Conservation (phyloP, 2,888 invertebrate species). For the Pristionchus japonicus region DNA sequence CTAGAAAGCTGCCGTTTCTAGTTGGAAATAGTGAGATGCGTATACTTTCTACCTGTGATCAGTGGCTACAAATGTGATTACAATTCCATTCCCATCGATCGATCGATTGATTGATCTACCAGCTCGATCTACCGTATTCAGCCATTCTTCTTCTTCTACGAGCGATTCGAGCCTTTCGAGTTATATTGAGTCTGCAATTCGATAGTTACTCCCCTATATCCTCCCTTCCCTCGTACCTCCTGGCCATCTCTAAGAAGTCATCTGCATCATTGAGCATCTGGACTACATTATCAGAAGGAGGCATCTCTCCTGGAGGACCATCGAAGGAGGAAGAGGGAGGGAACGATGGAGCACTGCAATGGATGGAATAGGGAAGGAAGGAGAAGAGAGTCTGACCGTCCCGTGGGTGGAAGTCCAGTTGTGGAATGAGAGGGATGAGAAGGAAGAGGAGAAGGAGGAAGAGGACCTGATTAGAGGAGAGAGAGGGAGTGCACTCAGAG, state of each 20-base stretch:
- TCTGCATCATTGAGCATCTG: slow-evolving; percentile 39
- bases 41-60: background rate
- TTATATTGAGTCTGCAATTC: slow-evolving; percentile 21
- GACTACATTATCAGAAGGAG: slow-evolving; percentile 36
- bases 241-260: slow-evolving; percentile 37
- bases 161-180: background rate
- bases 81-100: background rate
- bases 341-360: background rate
- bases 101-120: slow-evolving; percentile 15
- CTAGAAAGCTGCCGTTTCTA: background rate
- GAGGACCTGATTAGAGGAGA: slow-evolving; percentile 1
- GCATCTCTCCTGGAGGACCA: slow-evolving; percentile 30
- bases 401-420: background rate
- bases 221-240: background rate
- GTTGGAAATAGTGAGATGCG: slow-evolving; percentile 23
- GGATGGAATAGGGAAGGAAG: background rate
- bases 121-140: background rate
- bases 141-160: slow-evolving; percentile 23
- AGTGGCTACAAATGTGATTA: background rate
- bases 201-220: background rate
- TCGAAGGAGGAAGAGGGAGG: background rate
- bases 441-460: background rate
- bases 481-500: background rate
- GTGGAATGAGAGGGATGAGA: slow-evolving; percentile 9
- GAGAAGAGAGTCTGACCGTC: background rate